Evolutionary conservation across 2,113 vertebrate genomes (phyloP), one percentile per base, ranked within the genome.

Genomic region (Chloropsis cyanopogon): DNA sequence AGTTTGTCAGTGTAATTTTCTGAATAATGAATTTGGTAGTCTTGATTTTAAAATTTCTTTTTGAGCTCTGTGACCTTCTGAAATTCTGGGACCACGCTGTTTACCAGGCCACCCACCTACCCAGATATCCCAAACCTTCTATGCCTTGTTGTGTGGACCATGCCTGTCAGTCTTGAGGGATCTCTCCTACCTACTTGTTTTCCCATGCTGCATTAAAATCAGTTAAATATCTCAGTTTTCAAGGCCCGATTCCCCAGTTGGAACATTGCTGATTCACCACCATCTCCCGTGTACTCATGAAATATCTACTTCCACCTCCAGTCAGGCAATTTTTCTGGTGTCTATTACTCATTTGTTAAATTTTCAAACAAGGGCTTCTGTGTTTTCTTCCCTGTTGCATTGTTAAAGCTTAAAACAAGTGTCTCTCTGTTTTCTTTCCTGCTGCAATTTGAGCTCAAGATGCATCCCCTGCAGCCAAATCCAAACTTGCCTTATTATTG

Each of bases 361-460:
- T 81, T 83, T 93, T 75, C 76, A 64, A 76, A 92, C 71, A 97
- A 96, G 26, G 8, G 3, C 37, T 47, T 93, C 90, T 81, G 21
- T 96, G 90, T 88, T 88, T 96, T 84, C 80, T 83, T 86, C 82
- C 56, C 56, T 49, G 10, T 41, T 92, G 79, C 85, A 78, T 70
- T 77, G n/a, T 87, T 89, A 72, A 85, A 92, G 42, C 66, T 89
- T 72, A 77, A 85, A 79, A 95, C 90, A 97, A 97, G 41, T 20
- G 21, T 59, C 39, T 82, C 69, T 88, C 82, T 96, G 94, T 88
- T 92, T 93, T 93, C 56, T 82, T 75, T 80, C 60, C 72, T 92
- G 53, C 25, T 96, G 82, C 56, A 70, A 70, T 85, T 92, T 90
- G 61, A 92, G 52, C 82, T 83, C 80, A 86, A 46, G 76, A 96